phyloP scores from a whole-genome alignment of 2,888 invertebrate genomes.

The Eupithecia subumbrata region DNA sequence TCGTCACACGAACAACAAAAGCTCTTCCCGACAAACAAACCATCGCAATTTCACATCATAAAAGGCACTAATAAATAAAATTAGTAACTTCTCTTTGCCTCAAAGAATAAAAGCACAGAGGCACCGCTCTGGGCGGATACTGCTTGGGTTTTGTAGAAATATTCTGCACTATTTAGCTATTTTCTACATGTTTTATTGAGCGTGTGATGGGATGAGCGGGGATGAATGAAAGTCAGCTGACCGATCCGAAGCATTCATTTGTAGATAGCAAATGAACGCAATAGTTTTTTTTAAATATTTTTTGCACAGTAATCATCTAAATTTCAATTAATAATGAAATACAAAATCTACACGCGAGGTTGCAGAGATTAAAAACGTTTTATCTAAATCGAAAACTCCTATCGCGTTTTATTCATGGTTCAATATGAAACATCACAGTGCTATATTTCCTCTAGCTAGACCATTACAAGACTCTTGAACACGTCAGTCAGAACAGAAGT shows the following conservation, averaged over 20 bases:
- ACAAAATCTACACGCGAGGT: background rate
- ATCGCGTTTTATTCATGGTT: background rate
- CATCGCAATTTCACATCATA: constrained; percentile 73
- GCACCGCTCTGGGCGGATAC: constrained; percentile 60
- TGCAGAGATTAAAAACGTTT: background rate
- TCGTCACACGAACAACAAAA: constrained; percentile 53
- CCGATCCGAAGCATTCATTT: background rate
- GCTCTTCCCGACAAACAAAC: constrained; percentile 53
- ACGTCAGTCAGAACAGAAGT: too few species aligned
- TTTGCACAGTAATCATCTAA: background rate
- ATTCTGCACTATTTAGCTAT: constrained; percentile 46
- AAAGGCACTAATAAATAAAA: constrained; percentile 80
- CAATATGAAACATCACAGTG: too few species aligned
- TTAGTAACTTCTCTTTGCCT: constrained; percentile 66
- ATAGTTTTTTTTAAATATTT: background rate
- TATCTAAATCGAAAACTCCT: background rate
- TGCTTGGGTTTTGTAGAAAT: constrained; percentile 3
- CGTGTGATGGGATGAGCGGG: constrained; percentile 55
- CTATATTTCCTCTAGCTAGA: too few species aligned
- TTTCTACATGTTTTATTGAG: constrained; percentile 56
- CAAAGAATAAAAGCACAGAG: constrained; percentile 48
- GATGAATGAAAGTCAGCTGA: constrained; percentile 44
- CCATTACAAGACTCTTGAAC: too few species aligned
- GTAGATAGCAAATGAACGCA: background rate
- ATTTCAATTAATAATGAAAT: background rate